Percentiles rank a stretch among this genome's conserved stretches.
Conservation (phyloP, 2,888 invertebrate genomes). For the Lissonota sp. region DNA sequence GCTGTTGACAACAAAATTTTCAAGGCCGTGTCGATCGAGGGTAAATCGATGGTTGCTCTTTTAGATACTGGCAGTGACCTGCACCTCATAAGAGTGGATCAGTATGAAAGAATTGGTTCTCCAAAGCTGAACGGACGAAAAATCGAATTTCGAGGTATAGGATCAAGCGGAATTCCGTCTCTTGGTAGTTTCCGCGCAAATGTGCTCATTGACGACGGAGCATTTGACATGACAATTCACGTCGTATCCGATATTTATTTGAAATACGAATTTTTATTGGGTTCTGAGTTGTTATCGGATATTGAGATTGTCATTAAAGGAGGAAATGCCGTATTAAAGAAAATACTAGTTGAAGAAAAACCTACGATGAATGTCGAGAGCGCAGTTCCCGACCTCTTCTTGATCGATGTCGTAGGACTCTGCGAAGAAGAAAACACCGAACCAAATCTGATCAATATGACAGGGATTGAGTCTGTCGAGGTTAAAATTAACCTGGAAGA, state of each 20-base stretch:
- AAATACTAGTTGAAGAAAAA: no score
- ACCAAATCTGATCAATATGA: slow-evolving; percentile 1
- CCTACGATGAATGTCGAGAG: background rate
- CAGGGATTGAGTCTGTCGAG: slow-evolving; percentile 27
- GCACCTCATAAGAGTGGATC: slow-evolving; percentile 36
- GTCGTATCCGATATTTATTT: slow-evolving; percentile 6
- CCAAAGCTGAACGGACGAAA: slow-evolving; percentile 5
- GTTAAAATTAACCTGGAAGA: slow-evolving; percentile 66
- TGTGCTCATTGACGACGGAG: slow-evolving; percentile 30
- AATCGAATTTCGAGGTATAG: slow-evolving; percentile 47
- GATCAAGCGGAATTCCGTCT: slow-evolving; percentile 38
- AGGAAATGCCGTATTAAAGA: background rate
- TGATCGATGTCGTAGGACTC: slow-evolving; percentile 2
- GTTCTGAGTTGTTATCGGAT: background rate
- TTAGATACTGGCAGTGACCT: slow-evolving; percentile 62
- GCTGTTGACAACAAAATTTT: background rate
- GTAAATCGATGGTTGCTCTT: slow-evolving; percentile 41
- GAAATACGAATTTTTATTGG: background rate
- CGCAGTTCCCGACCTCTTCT: slow-evolving; percentile 5
- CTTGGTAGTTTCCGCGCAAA: slow-evolving; percentile 39
- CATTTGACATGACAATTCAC: background rate
- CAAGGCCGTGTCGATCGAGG: slow-evolving; percentile 50
- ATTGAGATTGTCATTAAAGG: background rate
- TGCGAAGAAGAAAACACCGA: background rate
- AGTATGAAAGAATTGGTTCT: slow-evolving; percentile 46